Conservation (phyloP, 1,140 invertebrate genomes). For the Pentalonia nigronervosa region DNA sequence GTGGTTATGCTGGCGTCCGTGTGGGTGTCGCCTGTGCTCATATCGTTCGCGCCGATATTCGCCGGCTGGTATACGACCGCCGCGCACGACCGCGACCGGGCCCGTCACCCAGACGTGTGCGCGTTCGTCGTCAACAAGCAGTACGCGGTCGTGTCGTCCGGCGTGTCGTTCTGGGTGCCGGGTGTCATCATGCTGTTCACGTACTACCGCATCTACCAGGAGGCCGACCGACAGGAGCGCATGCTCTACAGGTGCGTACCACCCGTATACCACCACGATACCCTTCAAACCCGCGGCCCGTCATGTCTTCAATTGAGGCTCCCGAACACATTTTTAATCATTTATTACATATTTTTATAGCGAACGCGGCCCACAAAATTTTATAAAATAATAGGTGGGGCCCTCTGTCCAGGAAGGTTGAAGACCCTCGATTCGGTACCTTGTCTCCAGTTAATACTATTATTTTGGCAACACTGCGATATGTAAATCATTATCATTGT, state of each 20-base stretch:
- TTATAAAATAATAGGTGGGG: too few relatives aligned
- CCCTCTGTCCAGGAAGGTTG: too few relatives aligned
- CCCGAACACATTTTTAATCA: too few relatives aligned
- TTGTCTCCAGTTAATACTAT: too few relatives aligned
- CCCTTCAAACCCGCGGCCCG: too few relatives aligned
- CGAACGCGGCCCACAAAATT: too few relatives aligned
- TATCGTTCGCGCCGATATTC: constrained; percentile 95
- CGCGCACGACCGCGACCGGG: constrained; percentile 74
- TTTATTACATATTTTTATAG: too few relatives aligned
- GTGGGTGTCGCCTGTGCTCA: constrained; percentile 89
- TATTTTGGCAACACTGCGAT: too few relatives aligned
- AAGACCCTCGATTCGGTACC: too few relatives aligned
- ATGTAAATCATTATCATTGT: too few relatives aligned
- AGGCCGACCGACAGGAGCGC: constrained; percentile 89
- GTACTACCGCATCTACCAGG: constrained; percentile 89
- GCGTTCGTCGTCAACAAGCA: constrained; percentile 87
- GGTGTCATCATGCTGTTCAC: constrained; percentile 92
- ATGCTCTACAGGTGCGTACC: constrained; percentile 80
- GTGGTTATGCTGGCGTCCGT: constrained; percentile 83
- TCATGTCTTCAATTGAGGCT: too few relatives aligned
- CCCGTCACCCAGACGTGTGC: constrained; percentile 79
- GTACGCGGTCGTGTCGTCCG: constrained; percentile 92
- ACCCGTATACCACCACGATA: constrained; percentile 59
- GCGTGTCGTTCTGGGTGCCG: constrained; percentile 96
- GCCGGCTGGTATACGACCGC: constrained; percentile 89